Conservation (phyloP, 1,140 invertebrate species). For the Heterodera carotae region DNA sequence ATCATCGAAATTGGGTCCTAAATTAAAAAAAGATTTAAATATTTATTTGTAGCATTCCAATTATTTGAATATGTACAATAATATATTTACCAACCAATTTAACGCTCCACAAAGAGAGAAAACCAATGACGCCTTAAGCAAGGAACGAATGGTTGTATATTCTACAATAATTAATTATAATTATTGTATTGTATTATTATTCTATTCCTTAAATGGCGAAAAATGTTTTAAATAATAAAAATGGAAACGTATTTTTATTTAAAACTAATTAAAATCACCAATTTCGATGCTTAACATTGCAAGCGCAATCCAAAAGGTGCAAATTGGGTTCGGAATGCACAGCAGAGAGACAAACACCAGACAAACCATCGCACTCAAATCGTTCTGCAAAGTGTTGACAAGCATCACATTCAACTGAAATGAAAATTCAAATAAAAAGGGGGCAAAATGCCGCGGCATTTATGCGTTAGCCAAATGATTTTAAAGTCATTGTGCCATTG, state of each 20-base stretch:
- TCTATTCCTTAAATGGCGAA: too few species aligned
- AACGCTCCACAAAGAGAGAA: slow-evolving; percentile 94
- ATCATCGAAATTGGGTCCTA: slow-evolving; percentile 66
- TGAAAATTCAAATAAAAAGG: slow-evolving; percentile 16
- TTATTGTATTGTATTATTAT: not conserved
- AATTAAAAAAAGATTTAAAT: not conserved
- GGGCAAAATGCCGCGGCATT: too few species aligned
- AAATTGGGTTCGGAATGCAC: slow-evolving; percentile 89
- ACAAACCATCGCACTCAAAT: slow-evolving; percentile 78
- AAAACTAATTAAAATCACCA: slow-evolving; percentile 64
- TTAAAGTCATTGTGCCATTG: too few species aligned
- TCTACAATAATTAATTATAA: slow-evolving; percentile 53
- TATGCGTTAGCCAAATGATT: slow-evolving; percentile 66
- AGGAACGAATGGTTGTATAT: slow-evolving; percentile 65
- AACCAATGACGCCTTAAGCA: slow-evolving; percentile 79
- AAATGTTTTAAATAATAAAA: too few species aligned
- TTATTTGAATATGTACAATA: not conserved
- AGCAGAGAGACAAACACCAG: slow-evolving; percentile 95
- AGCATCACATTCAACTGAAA: slow-evolving; percentile 82
- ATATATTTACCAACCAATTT: slow-evolving; percentile 36
- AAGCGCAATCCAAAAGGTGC: slow-evolving; percentile 89
- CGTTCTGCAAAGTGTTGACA: slow-evolving; percentile 87
- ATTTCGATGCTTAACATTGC: slow-evolving; percentile 91
- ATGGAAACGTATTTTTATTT: too few species aligned
- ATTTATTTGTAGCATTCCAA: too few species aligned